Evolutionary conservation across 1,140 invertebrate species (phyloP), one percentile per base, ranked within the genome.

Genomic region (Hyphantria cunea): DNA sequence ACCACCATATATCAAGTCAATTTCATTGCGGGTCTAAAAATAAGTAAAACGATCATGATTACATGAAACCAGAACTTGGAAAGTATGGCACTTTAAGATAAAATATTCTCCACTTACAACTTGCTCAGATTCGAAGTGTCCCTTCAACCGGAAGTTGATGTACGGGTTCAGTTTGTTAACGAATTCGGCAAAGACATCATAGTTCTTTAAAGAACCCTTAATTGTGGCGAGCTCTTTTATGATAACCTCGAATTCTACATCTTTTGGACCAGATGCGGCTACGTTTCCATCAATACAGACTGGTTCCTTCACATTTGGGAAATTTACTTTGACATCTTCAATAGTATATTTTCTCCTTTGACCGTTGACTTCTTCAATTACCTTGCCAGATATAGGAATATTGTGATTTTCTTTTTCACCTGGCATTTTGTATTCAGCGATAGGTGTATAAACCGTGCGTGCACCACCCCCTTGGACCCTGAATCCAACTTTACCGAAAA

Each of bases 401-500:
- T 54, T 66, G 39, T 86, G 72, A 49, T 89, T 88, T 6, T 56
- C 14, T 70, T 85, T 82, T 55, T 92, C 89, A 63, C 92, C 89
- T 2, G 95, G 93, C 44, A 93, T 63, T 76, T 92, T 92, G 73
- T 95, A 95, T 72, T 96, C 94, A 13, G 96, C 82, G 0, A 95
- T 70, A 0, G 95, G 95, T 58, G 92, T 94, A 76, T 94, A 95
- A 4, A 93, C 92, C 25, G 76, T 66, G 51, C 86, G 80, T 25
- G 78, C 74, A 0, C 89, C 86, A 45, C 86, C 86, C 8, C 93
- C 94, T 49, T 92, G 91, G 4, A 93, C 89, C 3, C 88, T 76
- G n/a, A 95, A 87, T 0, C 95, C 95, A 42, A 92, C 80, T 74
- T 93, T 94, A 2, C 87, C 93, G 49, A 85, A 94, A 34, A 94